These are phyloP conservation scores for Lerista edwardsae DNA, from an alignment of 2,797 vertebrate species.

Conservation along the genomic window DNA sequence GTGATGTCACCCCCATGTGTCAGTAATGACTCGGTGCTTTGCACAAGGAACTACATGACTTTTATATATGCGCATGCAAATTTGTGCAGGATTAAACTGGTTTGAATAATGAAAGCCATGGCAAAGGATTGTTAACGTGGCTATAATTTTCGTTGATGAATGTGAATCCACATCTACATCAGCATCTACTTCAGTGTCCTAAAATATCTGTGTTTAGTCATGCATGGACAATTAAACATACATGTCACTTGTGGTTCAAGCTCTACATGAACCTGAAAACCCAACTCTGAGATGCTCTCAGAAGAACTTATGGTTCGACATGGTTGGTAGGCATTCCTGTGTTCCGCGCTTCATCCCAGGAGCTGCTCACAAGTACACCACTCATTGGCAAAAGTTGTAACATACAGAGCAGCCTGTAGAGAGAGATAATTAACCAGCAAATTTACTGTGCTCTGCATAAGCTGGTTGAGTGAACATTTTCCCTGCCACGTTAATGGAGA, in stretches of 20 bases:
- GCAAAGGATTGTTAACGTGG: not conserved
- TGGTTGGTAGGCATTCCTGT: not conserved
- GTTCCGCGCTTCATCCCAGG: not conserved
- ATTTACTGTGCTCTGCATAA: not conserved
- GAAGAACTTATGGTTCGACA: not conserved
- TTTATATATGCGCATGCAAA: not conserved
- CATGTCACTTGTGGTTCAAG: not conserved
- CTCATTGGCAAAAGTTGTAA: not conserved
- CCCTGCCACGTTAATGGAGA: not conserved
- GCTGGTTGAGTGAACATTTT: not conserved
- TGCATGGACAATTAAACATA: not conserved
- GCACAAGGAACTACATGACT: too few species aligned
- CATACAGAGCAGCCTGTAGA: not conserved
- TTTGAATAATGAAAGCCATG: constrained; percentile 6
- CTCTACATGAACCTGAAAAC: too few species aligned
- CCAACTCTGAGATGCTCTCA: not conserved
- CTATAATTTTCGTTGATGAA: not conserved
- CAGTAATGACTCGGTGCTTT: too few species aligned
- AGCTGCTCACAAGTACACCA: not conserved
- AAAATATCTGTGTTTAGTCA: too few species aligned
- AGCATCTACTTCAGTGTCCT: not conserved
- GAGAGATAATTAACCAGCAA: not conserved
- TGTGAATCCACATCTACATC: not conserved
- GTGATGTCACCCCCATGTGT: too few species aligned
- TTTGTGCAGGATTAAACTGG: not conserved